phyloP scores from a whole-genome alignment of 2,113 vertebrate genomes.

The Cynopterus brachyotis region DNA sequence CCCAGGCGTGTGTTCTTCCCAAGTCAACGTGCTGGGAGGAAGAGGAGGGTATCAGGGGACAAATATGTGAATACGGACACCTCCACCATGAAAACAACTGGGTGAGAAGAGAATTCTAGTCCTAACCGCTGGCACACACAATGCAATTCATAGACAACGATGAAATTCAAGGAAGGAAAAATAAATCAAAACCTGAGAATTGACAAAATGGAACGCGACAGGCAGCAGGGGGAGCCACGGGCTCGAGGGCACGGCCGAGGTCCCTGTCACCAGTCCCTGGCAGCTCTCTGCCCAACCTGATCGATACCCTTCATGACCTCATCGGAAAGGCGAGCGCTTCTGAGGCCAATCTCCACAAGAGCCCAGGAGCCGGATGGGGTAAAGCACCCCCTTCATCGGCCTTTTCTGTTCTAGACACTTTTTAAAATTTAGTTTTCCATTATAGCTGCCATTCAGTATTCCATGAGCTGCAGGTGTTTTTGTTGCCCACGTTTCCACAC shows the following conservation, averaged over 20 bases:
- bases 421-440: background rate
- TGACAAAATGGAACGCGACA: background rate
- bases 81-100: background rate
- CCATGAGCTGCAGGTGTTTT: too few species aligned
- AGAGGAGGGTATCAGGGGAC: background rate
- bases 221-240: conserved; percentile 74
- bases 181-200: background rate
- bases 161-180: background rate
- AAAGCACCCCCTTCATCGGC: background rate
- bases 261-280: rapidly evolving
- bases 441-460: too few species aligned
- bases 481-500: background rate
- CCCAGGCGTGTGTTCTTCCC: background rate
- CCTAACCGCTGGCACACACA: background rate
- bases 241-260: background rate
- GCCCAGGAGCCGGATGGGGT: background rate
- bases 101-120: background rate
- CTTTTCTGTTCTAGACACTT: background rate
- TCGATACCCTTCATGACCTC: background rate
- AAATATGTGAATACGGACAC: background rate
- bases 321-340: background rate
- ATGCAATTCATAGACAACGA: background rate
- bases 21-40: background rate
- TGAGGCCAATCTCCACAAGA: background rate
- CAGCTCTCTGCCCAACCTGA: background rate